Percentiles rank a stretch among this genome's conserved stretches.
Evolutionary conservation across 2,888 invertebrate genomes (phyloP).

Genomic region (Siphlonurus alternatus): DNA sequence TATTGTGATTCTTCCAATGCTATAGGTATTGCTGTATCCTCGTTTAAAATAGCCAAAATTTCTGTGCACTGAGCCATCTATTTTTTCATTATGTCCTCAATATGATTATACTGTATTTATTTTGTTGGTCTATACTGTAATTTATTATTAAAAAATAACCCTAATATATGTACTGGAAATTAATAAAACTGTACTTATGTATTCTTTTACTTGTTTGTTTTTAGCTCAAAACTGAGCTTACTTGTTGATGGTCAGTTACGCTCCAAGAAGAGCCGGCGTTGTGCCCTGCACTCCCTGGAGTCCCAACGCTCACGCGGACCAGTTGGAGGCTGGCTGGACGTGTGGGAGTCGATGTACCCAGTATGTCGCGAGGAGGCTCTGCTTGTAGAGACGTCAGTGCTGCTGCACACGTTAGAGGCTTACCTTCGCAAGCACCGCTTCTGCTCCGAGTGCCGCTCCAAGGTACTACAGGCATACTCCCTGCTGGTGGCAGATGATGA

Average conservation of each 20-base stretch:
- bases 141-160: too few species aligned
- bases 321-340: conserved; percentile 54
- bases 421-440: conserved; percentile 83
- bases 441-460: conserved; percentile 84
- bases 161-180: too few species aligned
- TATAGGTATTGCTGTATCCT: conserved; percentile 5
- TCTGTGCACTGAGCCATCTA: conserved; percentile 1
- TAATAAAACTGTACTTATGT: too few species aligned
- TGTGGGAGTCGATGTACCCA: conserved; percentile 70
- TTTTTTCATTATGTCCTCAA: too few species aligned
- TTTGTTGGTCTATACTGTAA: too few species aligned
- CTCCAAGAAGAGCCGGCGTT: conserved; percentile 77
- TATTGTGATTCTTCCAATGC: too few species aligned
- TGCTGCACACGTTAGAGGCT: conserved; percentile 72
- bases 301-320: conserved; percentile 50
- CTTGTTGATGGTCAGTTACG: conserved; percentile 64
- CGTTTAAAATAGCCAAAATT: neutral
- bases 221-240: conserved; percentile 54
- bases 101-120: too few species aligned
- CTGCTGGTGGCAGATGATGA: conserved; percentile 47
- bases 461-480: conserved; percentile 72
- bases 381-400: conserved; percentile 66
- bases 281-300: conserved; percentile 78
- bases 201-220: too few species aligned
- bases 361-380: conserved; percentile 71